Base-by-base conservation (phyloP, 2,888 invertebrate species). In the Odiellus spinosus region DNA sequence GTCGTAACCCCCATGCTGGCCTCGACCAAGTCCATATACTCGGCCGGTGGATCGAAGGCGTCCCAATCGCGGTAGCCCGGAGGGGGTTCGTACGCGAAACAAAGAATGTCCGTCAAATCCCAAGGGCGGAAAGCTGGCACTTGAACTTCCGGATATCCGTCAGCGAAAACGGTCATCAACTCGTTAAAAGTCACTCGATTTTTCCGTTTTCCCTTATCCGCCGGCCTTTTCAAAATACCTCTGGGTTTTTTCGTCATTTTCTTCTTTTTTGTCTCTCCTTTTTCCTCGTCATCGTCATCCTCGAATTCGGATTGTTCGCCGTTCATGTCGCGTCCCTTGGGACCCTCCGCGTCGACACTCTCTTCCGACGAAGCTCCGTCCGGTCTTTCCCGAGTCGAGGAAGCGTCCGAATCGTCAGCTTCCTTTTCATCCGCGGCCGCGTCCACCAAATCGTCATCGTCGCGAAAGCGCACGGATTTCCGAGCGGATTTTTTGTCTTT, bases 71-170 rank as follows among this genome's bases (percentile, higher is more conserved):
- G 53, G 48, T 56, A 56, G 34, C 53, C 56, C 15, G 46, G 50
- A 10, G 56, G 56, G 3, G 56, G 56, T 15, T 56, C 56, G 48
- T 53, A 56, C 55, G 54, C 55, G 40, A 47, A 56, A 33, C 42
- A 53, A 4, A 55, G 48, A 6, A 52, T 43, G 14, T 47, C 41
- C 33, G 49, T 50, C 32, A 54, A 47, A 33, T 55, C 55, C 2
- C 51, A 45, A 2, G 53, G 45, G 21, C 54, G 50, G 10, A 56
- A 46, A 3, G 53, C 50, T 11, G 55, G 48, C 5, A 55, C 42
- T 39, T 53, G 55, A 33, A 53, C 46, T 3, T 51, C 51, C 17
- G 52, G 53, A 40, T 43, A 45, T 14, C 56, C 57, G 35, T 57
- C 56, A 35, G 53, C 53, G 36, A 56, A 57, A 3, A 56, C 49